phyloP scores from a whole-genome alignment of 1,140 invertebrate species.

The Conopomorpha cramerella region DNA sequence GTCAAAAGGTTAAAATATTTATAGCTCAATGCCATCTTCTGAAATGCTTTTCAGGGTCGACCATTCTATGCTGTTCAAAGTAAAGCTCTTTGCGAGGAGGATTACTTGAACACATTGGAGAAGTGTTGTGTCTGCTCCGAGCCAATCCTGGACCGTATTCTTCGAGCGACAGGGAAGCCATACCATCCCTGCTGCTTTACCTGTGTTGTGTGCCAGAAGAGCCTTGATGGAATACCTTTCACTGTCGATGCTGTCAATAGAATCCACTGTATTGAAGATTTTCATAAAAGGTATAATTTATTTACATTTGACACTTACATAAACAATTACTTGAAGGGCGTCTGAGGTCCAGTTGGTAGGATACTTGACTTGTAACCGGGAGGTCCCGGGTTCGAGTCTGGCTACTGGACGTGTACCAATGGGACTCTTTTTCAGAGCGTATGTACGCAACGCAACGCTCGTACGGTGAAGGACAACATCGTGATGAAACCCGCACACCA shows the following conservation, averaged over 20 bases:
- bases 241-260: conserved; percentile 96
- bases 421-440: too few species aligned
- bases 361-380: too few species aligned
- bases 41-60: conserved; percentile 67
- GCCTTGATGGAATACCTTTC: conserved; percentile 95
- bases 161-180: conserved; percentile 94
- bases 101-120: conserved; percentile 93
- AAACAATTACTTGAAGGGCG: too few species aligned
- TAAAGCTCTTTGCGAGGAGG: conserved; percentile 90
- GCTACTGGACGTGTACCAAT: too few species aligned
- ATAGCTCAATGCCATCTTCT: too few species aligned
- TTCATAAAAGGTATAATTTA: conserved; percentile 83
- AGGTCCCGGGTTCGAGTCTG: too few species aligned
- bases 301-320: too few species aligned
- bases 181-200: conserved; percentile 98
- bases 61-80: conserved; percentile 93
- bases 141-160: conserved; percentile 91
- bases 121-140: conserved; percentile 95
- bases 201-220: conserved; percentile 93
- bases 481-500: too few species aligned
- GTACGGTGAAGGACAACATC: too few species aligned
- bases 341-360: too few species aligned
- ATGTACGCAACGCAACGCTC: too few species aligned
- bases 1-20: too few species aligned
- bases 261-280: conserved; percentile 98